Base-by-base conservation (phyloP, 2,888 invertebrate species). In the Acanthacorydalis orientalis region DNA sequence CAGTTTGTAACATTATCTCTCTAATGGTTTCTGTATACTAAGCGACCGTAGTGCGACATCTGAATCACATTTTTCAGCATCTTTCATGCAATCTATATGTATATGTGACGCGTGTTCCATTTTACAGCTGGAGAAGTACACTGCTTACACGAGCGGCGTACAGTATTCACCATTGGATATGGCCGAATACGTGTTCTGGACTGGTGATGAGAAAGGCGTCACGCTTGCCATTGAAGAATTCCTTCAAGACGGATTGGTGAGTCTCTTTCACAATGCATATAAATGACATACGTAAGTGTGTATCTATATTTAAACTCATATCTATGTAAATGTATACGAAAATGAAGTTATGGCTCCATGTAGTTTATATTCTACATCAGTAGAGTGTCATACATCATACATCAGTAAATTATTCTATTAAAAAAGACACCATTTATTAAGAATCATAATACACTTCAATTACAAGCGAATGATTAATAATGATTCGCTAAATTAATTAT, bases 171-270 rank as follows among this genome's bases (percentile, higher is more conserved):
- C 86, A 0, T 68, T 80, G 46, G 85, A 86, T 57, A 81, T 86
- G 78, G 85, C 86, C 0, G 83, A 84, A 58, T 86, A 86, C 56
- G 79, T 86, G 2, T 83, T 83, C 61, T 83, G 83, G 80, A 85
- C 85, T 0, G 84, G 84, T 0, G 85, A 86, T 59, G 84, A 86
- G 59, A 75, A 77, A 46, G 82, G 85, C 7, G 84, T 86, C 1
- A 81, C 83, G 1, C 64, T 77, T 7, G 82, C 84, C 10, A 78
- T 86, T 16, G 81, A 84, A 58, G 83, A 84, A 54, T 80, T 84
- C 57, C 70, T 86, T 14, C 78, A 81, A 56, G 81, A 83, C 55
- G 83, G 83, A 55, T 63, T 83, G 73, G 85, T 85, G 64, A 67
- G 71, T 66, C 46, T 12, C 31, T 12, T 9, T 37, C 10, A 48